Evolutionary conservation across 2,797 vertebrate genomes (phyloP).

Genomic region (Periophthalmus magnuspinnatus): DNA sequence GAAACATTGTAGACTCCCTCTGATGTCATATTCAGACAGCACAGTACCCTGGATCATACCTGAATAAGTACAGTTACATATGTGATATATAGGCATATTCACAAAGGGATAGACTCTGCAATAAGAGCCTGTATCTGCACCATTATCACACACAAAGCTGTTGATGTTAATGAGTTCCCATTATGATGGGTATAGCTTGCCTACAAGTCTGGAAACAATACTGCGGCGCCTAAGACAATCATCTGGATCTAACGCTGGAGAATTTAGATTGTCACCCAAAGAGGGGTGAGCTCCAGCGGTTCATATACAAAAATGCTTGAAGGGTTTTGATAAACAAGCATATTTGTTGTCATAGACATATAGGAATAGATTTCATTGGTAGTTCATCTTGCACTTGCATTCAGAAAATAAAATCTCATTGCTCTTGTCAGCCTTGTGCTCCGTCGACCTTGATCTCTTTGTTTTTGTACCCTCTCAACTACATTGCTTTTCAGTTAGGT

Average conservation of each 20-base stretch:
- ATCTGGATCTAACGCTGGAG: slow-evolving; percentile 80
- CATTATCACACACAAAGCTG: slow-evolving; percentile 45
- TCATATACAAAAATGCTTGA: slow-evolving; percentile 80
- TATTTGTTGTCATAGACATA: slow-evolving; percentile 80
- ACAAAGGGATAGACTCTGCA: slow-evolving; percentile 38
- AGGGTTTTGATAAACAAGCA: slow-evolving; percentile 85
- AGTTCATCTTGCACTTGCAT: slow-evolving; percentile 80
- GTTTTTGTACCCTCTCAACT: slow-evolving; percentile 63
- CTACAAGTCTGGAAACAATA: slow-evolving; percentile 82
- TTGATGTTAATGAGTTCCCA: slow-evolving; percentile 75
- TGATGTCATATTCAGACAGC: slow-evolving; percentile 41
- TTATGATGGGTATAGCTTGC: slow-evolving; percentile 85
- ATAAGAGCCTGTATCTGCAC: slow-evolving; percentile 45
- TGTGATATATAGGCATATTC: slow-evolving; percentile 22
- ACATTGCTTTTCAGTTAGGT: slow-evolving; percentile 80
- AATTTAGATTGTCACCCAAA: slow-evolving; percentile 78
- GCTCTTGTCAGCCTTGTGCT: slow-evolving; percentile 79
- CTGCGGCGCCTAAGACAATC: slow-evolving; percentile 92
- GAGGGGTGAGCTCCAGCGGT: slow-evolving; percentile 84
- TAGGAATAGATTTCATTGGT: slow-evolving; percentile 79
- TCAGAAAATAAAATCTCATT: slow-evolving; percentile 79
- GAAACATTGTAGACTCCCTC: slow-evolving; percentile 29
- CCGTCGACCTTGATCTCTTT: slow-evolving; percentile 68
- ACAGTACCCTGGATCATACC: slow-evolving; percentile 27
- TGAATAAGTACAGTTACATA: slow-evolving; percentile 26